phyloP scores from a whole-genome alignment of 2,888 invertebrate genomes.

The Drosophila neotestacea region DNA sequence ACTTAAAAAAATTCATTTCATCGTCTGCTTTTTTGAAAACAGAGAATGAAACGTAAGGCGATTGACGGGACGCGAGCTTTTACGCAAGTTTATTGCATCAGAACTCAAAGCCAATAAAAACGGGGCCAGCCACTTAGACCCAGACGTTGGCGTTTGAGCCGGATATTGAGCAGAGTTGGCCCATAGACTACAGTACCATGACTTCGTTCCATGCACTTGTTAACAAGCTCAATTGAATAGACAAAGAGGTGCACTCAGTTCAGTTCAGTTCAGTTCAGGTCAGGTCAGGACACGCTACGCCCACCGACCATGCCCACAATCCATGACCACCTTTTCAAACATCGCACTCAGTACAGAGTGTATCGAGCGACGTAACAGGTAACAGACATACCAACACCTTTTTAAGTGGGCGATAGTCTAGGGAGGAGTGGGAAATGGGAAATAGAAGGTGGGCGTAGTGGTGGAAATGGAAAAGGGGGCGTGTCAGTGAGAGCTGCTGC shows the following conservation, averaged over 20 bases:
- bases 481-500: conserved; percentile 5
- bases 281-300: conserved; percentile 9
- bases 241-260: conserved; percentile 54
- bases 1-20: conserved; percentile 7
- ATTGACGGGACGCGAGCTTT: conserved; percentile 60
- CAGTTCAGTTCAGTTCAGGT: conserved; percentile 30
- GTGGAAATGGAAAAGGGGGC: background rate
- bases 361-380: conserved; percentile 25
- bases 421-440: background rate
- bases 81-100: conserved; percentile 69
- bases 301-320: conserved; percentile 10
- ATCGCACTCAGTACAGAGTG: conserved; percentile 3
- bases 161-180: conserved; percentile 36
- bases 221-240: conserved; percentile 73
- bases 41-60: conserved; percentile 16
- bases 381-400: conserved; percentile 42
- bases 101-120: conserved; percentile 69
- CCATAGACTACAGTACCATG: conserved; percentile 1
- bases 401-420: conserved; percentile 10
- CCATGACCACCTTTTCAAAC: conserved; percentile 23
- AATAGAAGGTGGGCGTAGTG: background rate
- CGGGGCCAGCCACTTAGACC: conserved; percentile 52
- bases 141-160: conserved; percentile 25
- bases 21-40: background rate
- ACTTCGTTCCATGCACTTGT: conserved; percentile 20